Evolutionary conservation across 1,140 invertebrate genomes (phyloP), one percentile per base, ranked within the genome.

Genomic region (Phymorhynchus buccinoides): DNA sequence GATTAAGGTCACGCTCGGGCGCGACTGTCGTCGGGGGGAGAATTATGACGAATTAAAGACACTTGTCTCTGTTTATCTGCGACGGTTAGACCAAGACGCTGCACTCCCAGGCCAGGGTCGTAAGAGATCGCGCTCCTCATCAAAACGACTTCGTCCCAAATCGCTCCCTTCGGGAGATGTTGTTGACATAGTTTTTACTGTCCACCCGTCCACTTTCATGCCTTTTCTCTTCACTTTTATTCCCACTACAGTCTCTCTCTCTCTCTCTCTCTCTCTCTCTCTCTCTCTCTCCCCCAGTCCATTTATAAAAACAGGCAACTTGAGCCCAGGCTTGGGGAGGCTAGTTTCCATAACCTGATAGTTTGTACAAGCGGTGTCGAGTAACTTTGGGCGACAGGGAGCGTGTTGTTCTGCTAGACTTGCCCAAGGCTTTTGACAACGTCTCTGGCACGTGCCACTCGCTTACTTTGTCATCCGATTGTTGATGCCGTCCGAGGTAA

Each of bases 41-140:
- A 81, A 66, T 82, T 68, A 83, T 68, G 81, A 83, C 32, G 56
- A 83, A 66, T 83, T 68, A 66, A 83, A 71, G 62, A 83, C 81
- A 44, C 62, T 83, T 68, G 81, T 44, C 81, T 68, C 81, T 83
- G 81, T 83, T 83, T 83, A 71, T 83, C 62, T 66, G 62, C 52
- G 30, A 35, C 41, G n/a, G 41, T 41, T 30, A 30, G 42, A 71
- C 35, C 32, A 75, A 37, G 35, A 42, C 73, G 27, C 18, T 18
- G 30, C 37, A 16, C 37, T 4, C 37, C 9, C 35, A 12, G 14
- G 73, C 9, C 18, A 1, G 35, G 73, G 73, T 75, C 73, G 73
- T 27, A 41, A 30, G 0, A 75, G 73, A 75, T 75, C 73, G 30
- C 32, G 73, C 42, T 41, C 35, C 37, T 39, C 73, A 37, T 75